Percentiles rank a stretch among this genome's conserved stretches.
Evolutionary conservation across 2,888 invertebrate species (phyloP).

Genomic region (Nysson spinosus): DNA sequence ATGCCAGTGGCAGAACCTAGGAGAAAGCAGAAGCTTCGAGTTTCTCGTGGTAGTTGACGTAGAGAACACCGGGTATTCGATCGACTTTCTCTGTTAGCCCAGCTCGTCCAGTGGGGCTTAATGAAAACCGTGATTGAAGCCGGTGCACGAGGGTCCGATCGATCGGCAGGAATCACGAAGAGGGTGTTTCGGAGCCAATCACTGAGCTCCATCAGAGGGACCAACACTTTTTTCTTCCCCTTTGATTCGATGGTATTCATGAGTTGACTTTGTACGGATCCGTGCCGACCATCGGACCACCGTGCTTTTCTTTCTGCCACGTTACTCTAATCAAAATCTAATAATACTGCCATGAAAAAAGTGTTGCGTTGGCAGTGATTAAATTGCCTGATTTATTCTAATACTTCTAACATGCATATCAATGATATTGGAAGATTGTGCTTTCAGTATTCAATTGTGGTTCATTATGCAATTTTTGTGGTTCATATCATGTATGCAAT

Average conservation of each 20-base stretch:
- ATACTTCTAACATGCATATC: too few species aligned
- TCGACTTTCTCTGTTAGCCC: constrained; percentile 27
- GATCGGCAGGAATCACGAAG: constrained; percentile 62
- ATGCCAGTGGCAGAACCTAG: constrained; percentile 3
- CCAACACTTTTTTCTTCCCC: constrained; percentile 47
- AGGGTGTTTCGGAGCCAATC: constrained; percentile 68
- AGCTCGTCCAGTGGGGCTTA: constrained; percentile 57
- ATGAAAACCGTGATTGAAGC: constrained; percentile 72
- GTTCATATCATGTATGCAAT: too few species aligned
- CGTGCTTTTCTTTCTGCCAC: constrained; percentile 9
- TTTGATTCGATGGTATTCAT: constrained; percentile 55
- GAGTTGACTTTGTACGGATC: constrained; percentile 52
- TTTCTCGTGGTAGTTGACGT: constrained; percentile 18
- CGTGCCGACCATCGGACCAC: constrained; percentile 16
- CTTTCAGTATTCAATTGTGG: too few species aligned
- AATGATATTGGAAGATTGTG: too few species aligned
- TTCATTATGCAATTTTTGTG: too few species aligned
- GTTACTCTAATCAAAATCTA: constrained; percentile 25
- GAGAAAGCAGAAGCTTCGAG: constrained; percentile 16
- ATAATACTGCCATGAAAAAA: constrained; percentile 13
- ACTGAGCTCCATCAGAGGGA: constrained; percentile 46
- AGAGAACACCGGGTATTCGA: constrained; percentile 44
- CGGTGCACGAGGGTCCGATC: constrained; percentile 59
- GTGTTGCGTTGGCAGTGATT: neutral
- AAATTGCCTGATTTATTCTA: too few species aligned